phyloP scores from a whole-genome alignment of 2,797 vertebrate genomes.

The Acomys russatus region DNA sequence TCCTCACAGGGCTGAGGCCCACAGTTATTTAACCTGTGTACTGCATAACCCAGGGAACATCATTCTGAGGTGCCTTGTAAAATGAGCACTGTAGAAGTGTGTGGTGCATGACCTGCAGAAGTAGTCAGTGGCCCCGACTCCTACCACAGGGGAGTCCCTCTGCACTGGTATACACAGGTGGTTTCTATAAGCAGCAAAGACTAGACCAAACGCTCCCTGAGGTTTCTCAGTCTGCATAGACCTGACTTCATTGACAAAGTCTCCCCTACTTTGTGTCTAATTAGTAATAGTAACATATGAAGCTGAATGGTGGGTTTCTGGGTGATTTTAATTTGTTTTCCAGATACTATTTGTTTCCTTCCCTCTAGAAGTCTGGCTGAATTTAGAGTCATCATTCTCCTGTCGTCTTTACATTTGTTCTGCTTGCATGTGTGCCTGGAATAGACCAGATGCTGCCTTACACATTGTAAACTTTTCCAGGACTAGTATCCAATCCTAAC shows the following conservation, averaged over 20 bases:
- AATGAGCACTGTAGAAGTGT: neutral
- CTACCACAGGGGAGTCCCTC: neutral
- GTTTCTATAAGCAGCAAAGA: neutral
- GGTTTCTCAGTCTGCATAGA: neutral
- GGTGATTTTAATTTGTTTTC: constrained; percentile 20
- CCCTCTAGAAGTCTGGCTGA: constrained; percentile 7
- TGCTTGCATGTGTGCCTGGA: neutral
- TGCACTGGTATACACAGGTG: neutral
- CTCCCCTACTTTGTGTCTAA: neutral
- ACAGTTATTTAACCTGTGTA: neutral
- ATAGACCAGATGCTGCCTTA: neutral
- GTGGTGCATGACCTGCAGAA: accelerated
- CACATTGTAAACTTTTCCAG: neutral
- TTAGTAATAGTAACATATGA: neutral
- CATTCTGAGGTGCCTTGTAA: neutral
- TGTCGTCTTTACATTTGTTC: neutral
- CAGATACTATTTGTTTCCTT: neutral
- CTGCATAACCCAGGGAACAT: neutral
- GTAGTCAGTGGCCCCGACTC: neutral
- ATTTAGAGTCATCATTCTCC: constrained; percentile 38
- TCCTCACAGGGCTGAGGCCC: neutral
- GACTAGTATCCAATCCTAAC: neutral
- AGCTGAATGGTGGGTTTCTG: neutral
- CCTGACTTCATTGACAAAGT: neutral
- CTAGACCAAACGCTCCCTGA: constrained; percentile 31